These are phyloP conservation scores for Serrognathus titanus DNA, from an alignment of 2,888 invertebrate genomes.

Conservation along the genomic window DNA sequence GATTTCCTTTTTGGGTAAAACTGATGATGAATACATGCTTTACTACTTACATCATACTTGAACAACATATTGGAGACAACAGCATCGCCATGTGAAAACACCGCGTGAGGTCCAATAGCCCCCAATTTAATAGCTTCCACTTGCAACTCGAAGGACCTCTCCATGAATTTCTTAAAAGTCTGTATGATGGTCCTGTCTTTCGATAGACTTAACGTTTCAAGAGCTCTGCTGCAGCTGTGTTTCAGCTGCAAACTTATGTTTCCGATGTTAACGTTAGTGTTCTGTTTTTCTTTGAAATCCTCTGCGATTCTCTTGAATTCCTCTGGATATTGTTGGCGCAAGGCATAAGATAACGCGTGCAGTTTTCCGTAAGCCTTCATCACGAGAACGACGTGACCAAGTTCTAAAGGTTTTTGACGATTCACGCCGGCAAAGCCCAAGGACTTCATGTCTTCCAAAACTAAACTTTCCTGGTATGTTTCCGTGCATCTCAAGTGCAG, in stretches of 20 bases:
- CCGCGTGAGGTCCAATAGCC: slow-evolving; percentile 26
- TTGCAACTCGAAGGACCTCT: slow-evolving; percentile 15
- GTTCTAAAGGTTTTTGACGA: slow-evolving; percentile 26
- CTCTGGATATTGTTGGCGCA: slow-evolving; percentile 29
- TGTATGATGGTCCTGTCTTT: slow-evolving; percentile 17
- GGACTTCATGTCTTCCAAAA: slow-evolving; percentile 31
- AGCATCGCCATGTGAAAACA: slow-evolving; percentile 34
- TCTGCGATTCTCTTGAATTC: slow-evolving; percentile 25
- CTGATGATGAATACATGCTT: background rate
- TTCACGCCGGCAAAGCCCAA: slow-evolving; percentile 27
- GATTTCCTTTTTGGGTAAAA: background rate
- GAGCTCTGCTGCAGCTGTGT: slow-evolving; percentile 7
- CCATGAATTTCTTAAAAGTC: slow-evolving; percentile 20
- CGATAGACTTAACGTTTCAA: slow-evolving; percentile 10
- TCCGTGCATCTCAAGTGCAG: slow-evolving; percentile 21
- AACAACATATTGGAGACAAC: slow-evolving; percentile 33
- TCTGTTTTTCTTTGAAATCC: slow-evolving; percentile 24
- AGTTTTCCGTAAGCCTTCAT: slow-evolving; percentile 32
- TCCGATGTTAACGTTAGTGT: slow-evolving; percentile 8
- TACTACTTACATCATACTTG: slow-evolving; percentile 27
- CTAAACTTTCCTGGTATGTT: slow-evolving; percentile 27
- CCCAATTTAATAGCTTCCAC: slow-evolving; percentile 16
- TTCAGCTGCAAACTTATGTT: slow-evolving; percentile 8
- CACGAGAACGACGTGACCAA: slow-evolving; percentile 28
- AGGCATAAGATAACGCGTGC: slow-evolving; percentile 36